phyloP scores from a whole-genome alignment of 2,797 vertebrate genomes.

The Sebastes vulpes region DNA sequence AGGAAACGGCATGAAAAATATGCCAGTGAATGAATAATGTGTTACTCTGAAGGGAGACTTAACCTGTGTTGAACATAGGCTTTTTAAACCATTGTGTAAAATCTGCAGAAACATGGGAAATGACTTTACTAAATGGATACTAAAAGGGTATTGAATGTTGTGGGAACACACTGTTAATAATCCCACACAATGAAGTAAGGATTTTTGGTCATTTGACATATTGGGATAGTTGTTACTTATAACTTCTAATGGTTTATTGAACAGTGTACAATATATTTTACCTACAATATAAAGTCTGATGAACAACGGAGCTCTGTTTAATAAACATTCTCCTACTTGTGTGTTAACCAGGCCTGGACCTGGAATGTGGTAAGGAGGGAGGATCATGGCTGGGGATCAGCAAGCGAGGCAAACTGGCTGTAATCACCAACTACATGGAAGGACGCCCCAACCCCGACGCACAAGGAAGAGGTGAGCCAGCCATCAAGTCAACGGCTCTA shows the following conservation, averaged over 20 bases:
- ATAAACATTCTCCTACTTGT: neutral
- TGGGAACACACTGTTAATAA: neutral
- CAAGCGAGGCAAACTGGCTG: conserved; percentile 92
- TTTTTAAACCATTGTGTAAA: neutral
- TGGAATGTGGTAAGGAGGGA: conserved; percentile 94
- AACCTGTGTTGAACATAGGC: neutral
- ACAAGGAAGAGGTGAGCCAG: conserved; percentile 90
- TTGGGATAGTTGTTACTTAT: neutral
- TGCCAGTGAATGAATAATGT: too few relatives aligned
- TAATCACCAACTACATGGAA: conserved; percentile 96
- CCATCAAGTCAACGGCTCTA: neutral
- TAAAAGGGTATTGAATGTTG: neutral
- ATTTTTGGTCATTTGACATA: neutral
- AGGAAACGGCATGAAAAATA: too few relatives aligned
- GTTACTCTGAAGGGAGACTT: too few relatives aligned
- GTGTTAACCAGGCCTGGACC: conserved; percentile 89
- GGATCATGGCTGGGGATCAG: conserved; percentile 97
- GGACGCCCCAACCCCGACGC: conserved; percentile 86
- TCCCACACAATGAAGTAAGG: neutral
- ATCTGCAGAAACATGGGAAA: neutral
- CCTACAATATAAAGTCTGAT: neutral
- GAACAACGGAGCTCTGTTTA: neutral
- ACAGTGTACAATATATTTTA: neutral
- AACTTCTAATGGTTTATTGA: neutral
- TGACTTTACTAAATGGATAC: neutral